Conservation (phyloP, 2,797 vertebrate genomes). For the Delichon dasypus region DNA sequence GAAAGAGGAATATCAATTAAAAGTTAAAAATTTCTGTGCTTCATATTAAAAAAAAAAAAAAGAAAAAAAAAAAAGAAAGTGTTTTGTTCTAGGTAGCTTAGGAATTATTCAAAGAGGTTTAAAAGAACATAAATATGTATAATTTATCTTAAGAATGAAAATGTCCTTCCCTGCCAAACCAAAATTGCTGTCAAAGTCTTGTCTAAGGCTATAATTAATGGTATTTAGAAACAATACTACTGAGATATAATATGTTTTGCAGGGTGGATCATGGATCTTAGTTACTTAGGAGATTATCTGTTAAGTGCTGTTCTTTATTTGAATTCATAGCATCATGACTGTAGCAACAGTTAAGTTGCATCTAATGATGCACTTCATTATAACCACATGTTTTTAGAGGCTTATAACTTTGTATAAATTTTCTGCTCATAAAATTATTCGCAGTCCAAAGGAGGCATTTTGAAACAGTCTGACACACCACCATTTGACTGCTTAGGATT, state of each 20-base stretch:
- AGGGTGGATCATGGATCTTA: neutral
- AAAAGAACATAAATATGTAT: neutral
- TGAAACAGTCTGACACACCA: slow-evolving; percentile 43
- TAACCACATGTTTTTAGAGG: neutral
- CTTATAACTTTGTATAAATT: slow-evolving; percentile 29
- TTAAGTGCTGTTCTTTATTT: slow-evolving; percentile 15
- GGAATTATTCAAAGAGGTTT: neutral
- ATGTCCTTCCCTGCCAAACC: neutral
- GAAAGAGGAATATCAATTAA: neutral
- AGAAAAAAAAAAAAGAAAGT: neutral
- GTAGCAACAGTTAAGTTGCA: neutral
- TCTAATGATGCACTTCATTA: slow-evolving; percentile 14
- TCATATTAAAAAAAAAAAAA: neutral
- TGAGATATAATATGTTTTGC: neutral
- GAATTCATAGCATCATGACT: neutral
- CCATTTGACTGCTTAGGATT: slow-evolving; percentile 55
- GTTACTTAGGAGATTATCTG: slow-evolving; percentile 34
- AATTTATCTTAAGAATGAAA: neutral
- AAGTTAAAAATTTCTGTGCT: neutral
- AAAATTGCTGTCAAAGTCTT: neutral
- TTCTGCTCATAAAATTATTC: slow-evolving; percentile 11
- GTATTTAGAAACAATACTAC: slow-evolving; percentile 17
- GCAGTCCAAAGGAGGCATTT: neutral
- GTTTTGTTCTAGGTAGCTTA: neutral
- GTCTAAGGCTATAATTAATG: neutral